phyloP scores from a whole-genome alignment of 2,888 invertebrate species.

The Tachina fera region DNA sequence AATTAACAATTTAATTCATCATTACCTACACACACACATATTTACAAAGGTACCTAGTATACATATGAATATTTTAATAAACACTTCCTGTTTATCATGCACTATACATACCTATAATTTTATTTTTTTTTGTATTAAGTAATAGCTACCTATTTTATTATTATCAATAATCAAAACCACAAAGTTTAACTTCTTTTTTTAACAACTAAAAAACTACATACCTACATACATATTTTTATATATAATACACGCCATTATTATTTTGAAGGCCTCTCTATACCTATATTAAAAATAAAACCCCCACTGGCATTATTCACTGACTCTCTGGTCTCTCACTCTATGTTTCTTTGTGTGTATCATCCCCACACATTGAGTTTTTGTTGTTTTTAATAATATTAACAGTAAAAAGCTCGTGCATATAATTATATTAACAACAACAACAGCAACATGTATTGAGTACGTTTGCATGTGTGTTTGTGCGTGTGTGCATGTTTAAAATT shows the following conservation, averaged over 20 bases:
- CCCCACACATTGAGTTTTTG: conserved; percentile 5
- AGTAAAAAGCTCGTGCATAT: conserved; percentile 70
- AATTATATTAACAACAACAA: conserved; percentile 35
- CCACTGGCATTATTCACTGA: neutral
- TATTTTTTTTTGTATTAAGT: conserved; percentile 45
- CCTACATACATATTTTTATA: neutral
- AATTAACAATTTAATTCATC: neutral
- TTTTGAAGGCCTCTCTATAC: conserved; percentile 66
- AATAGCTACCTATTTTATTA: conserved; percentile 43
- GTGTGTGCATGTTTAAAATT: conserved; percentile 31
- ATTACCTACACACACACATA: neutral
- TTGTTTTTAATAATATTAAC: conserved; percentile 38
- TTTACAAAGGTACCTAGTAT: too few species aligned
- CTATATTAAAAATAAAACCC: neutral
- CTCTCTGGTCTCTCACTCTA: conserved; percentile 28
- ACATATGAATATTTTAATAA: conserved; percentile 23
- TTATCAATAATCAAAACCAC: conserved; percentile 52
- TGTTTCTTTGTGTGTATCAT: conserved; percentile 1
- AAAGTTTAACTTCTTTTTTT: conserved; percentile 29
- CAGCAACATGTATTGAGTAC: conserved; percentile 16
- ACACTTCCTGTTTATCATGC: conserved; percentile 61
- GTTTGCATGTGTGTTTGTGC: conserved; percentile 23
- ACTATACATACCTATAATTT: neutral
- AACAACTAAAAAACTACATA: neutral
- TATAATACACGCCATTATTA: conserved; percentile 23